A percentile compares a stretch with the other conserved stretches of the same genome.
Conservation (phyloP, 2,113 vertebrate species). For the Dicerorhinus sumatrensis region DNA sequence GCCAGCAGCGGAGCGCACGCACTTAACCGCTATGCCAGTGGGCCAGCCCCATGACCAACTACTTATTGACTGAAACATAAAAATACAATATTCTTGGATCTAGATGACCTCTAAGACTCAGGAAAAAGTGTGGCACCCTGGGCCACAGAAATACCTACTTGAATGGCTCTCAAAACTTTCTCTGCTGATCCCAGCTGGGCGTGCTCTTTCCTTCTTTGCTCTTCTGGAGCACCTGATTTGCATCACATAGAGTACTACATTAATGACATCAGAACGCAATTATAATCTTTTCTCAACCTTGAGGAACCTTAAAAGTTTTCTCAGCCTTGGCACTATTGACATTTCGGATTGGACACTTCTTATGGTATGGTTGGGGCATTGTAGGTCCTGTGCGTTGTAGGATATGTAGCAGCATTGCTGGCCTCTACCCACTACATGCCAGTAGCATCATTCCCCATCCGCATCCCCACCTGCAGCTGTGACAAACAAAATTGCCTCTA, state of each 20-base stretch:
- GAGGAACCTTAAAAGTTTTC: not conserved
- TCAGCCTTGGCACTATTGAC: not conserved
- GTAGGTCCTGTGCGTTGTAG: not conserved
- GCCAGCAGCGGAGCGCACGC: no score
- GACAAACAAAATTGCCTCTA: not conserved
- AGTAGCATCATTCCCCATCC: not conserved
- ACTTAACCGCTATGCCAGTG: no score
- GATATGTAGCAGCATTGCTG: no score
- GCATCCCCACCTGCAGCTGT: not conserved
- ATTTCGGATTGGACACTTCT: not conserved
- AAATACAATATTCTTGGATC: not conserved
- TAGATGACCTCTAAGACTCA: not conserved
- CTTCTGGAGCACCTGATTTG: not conserved
- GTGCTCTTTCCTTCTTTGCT: not conserved
- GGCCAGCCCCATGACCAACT: no score
- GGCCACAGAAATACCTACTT: not conserved
- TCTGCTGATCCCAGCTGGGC: fast-evolving
- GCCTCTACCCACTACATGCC: not conserved
- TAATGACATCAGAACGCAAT: not conserved
- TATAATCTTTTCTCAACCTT: not conserved
- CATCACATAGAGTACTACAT: not conserved
- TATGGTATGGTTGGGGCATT: no score
- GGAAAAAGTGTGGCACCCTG: not conserved
- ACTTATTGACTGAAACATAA: not conserved
- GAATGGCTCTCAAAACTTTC: not conserved